A percentile compares a stretch with the other conserved stretches of the same genome.
phyloP scores from a whole-genome alignment of 2,797 vertebrate species.

The Zenarchopterus dispar region DNA sequence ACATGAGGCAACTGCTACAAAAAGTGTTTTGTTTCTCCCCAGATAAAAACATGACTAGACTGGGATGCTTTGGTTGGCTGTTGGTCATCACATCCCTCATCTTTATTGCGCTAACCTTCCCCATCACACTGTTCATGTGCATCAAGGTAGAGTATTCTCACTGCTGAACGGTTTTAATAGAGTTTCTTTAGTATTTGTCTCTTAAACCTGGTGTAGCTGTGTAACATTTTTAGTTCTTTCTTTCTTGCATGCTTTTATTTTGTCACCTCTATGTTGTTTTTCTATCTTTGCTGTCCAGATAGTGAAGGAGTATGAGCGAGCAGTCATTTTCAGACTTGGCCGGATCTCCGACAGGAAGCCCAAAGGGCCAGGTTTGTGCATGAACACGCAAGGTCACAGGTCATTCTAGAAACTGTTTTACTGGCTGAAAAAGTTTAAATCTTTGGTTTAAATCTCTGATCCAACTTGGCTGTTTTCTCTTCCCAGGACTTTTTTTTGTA shows the following conservation, averaged over 20 bases:
- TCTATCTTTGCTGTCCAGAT: slow-evolving; percentile 64
- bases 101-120: slow-evolving; percentile 82
- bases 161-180: too few relatives aligned
- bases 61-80: slow-evolving; percentile 87
- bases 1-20: too few relatives aligned
- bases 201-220: background rate
- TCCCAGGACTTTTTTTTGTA: slow-evolving; percentile 81
- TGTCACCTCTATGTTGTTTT: background rate
- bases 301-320: slow-evolving; percentile 84
- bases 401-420: background rate
- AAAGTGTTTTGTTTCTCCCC: slow-evolving; percentile 13
- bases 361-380: slow-evolving; percentile 81
- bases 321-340: slow-evolving; percentile 83
- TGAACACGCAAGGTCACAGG: background rate
- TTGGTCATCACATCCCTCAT: slow-evolving; percentile 83
- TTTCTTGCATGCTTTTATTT: background rate
- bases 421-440: background rate
- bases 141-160: slow-evolving; percentile 84
- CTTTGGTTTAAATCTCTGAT: background rate
- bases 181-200: background rate
- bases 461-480: background rate
- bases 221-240: too few relatives aligned
- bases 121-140: slow-evolving; percentile 85
- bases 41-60: slow-evolving; percentile 74
- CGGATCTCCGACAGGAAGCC: slow-evolving; percentile 79